Base-by-base conservation (phyloP, 2,888 invertebrate species). In the Cordylochernes scorpioides region DNA sequence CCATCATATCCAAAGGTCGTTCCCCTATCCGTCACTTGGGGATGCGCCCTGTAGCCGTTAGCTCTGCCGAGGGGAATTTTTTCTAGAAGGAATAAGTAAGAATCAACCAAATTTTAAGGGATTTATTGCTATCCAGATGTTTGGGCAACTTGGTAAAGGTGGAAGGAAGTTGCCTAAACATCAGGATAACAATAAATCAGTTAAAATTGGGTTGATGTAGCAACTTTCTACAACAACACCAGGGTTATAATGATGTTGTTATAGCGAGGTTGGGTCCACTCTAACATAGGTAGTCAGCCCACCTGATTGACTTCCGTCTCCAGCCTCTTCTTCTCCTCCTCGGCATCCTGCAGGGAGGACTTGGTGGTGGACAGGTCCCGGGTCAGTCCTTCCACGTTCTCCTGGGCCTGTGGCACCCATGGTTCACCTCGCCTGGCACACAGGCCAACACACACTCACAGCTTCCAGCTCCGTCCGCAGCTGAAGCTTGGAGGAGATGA, bases 271-370 rank as follows among this genome's bases (percentile, higher is more conserved):
- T 19, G 19, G n/a, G 19, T n/a, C n/a, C n/a, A n/a, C n/a, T n/a
- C n/a, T n/a, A n/a, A n/a, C n/a, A n/a, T n/a, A 19, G 8, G n/a
- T 19, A 19, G 10, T 19, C 9, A 19, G 21, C 13, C 38, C 10
- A 42, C 54, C 49, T 55, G 54, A 10, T 48, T 47, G 12, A 57
- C 51, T 44, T 61, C 75, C 18, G 64, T 61, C 43, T 68, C 67
- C 27, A 77, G 54, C 37, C 63, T 59, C 47, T 57, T 62, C 52
- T 62, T 71, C 53, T 64, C 68, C 41, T 73, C 77, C 46, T 75
- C 72, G 33, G 65, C 62, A 34, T 77, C 66, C 29, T 61, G 55
- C 15, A 73, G 45, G 17, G 50, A 44, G 13, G 52, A 45, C 30
- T 52, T 51, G 5, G 57, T 46, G 27, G 48, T 40, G 28, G 51